These are phyloP conservation scores for Philaethria dido DNA, from an alignment of 2,888 invertebrate species.

Conservation along the genomic window DNA sequence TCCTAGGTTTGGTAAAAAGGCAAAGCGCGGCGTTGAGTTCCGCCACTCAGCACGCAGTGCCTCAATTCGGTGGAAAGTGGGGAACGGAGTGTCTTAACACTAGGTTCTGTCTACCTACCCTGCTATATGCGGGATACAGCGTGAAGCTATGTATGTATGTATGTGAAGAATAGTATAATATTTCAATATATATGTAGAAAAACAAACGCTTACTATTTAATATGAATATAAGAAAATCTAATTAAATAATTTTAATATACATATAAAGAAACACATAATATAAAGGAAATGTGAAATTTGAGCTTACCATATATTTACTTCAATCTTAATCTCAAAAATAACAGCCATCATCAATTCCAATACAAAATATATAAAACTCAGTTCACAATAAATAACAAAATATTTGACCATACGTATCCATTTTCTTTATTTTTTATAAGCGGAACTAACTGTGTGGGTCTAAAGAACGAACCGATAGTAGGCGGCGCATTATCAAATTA, in stretches of 20 bases:
- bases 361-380: not conserved
- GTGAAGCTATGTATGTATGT: no score
- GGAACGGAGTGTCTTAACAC: no score
- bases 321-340: not conserved
- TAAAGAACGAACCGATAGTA: constrained; percentile 75
- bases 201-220: no score
- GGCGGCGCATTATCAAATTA: constrained; percentile 83
- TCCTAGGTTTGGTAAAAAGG: no score
- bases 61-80: no score
- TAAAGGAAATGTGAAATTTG: not conserved
- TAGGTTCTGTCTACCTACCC: no score
- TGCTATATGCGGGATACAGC: no score
- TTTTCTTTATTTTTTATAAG: constrained; percentile 47
- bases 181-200: no score
- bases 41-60: no score
- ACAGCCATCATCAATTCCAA: not conserved
- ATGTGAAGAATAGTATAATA: no score
- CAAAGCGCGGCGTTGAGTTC: no score
- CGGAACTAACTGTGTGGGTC: constrained; percentile 73
- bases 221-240: not conserved
- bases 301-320: not conserved
- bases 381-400: constrained; percentile 20
- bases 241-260: not conserved
- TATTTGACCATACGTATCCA: constrained; percentile 36
- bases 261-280: no score